These are phyloP conservation scores for Gadus macrocephalus DNA, from an alignment of 2,113 vertebrate species.

Conservation along the genomic window DNA sequence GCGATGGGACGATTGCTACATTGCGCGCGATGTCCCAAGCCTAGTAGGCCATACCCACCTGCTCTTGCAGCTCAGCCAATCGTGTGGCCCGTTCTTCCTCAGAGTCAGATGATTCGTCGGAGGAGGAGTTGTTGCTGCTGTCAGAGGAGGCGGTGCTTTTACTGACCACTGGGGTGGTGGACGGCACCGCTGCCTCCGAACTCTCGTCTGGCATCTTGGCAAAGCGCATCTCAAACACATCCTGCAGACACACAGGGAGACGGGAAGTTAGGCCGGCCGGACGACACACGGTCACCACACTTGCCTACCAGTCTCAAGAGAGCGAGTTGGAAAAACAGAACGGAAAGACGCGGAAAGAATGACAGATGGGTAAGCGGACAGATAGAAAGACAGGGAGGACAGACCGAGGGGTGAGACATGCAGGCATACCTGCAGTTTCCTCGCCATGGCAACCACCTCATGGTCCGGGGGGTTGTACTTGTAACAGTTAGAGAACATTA, in stretches of 20 bases:
- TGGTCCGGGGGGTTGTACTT: conserved; percentile 99
- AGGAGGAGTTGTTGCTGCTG: conserved; percentile 91
- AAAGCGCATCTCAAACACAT: conserved; percentile 98
- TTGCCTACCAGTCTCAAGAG: neutral
- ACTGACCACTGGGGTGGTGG: conserved; percentile 82
- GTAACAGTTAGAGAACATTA: conserved; percentile 99
- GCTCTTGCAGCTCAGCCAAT: conserved; percentile 96
- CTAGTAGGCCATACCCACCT: conserved; percentile 80
- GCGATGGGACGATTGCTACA: too few relatives aligned
- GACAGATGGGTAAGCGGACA: neutral
- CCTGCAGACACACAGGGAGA: conserved; percentile 63
- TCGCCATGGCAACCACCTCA: conserved; percentile 96
- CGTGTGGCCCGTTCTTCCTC: conserved; percentile 96
- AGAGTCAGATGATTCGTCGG: conserved; percentile 88
- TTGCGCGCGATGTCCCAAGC: too few relatives aligned
- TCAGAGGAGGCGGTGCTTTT: conserved; percentile 90
- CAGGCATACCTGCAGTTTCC: conserved; percentile 91
- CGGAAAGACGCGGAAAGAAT: too few relatives aligned
- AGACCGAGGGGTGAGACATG: conserved; percentile 3
- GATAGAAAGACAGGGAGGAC: neutral
- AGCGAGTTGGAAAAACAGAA: neutral
- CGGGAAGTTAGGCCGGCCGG: neutral
- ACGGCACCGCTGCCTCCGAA: conserved; percentile 72
- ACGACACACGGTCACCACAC: neutral
- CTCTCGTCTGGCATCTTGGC: conserved; percentile 98